These are phyloP conservation scores for Drosophila mercatorum DNA, from an alignment of 2,888 invertebrate species.

Conservation along the genomic window DNA sequence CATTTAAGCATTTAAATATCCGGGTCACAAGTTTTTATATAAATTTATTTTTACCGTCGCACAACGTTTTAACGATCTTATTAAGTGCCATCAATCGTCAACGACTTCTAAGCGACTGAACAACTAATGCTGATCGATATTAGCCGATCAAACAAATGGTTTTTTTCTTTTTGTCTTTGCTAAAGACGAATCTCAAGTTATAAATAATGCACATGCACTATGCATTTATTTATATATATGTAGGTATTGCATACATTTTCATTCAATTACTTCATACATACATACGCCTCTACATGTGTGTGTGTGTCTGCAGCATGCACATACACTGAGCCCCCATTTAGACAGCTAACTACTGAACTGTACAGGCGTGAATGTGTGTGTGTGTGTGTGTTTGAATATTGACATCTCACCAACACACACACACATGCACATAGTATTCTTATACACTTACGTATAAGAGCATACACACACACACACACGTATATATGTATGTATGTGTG, in stretches of 20 bases:
- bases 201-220: conserved; percentile 76
- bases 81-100: conserved; percentile 36
- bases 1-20: conserved; percentile 1
- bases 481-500: not conserved
- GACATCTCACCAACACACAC: not conserved
- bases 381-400: not conserved
- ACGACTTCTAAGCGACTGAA: conserved; percentile 70
- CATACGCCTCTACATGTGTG: not conserved
- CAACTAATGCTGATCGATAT: conserved; percentile 71
- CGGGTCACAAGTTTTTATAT: conserved; percentile 10
- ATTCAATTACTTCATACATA: conserved; percentile 32
- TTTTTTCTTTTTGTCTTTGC: conserved; percentile 37
- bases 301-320: not conserved
- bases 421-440: too few relatives aligned
- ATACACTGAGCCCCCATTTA: not conserved
- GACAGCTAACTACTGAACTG: conserved; percentile 11
- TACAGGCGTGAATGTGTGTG: not conserved
- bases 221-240: conserved; percentile 43
- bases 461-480: not conserved
- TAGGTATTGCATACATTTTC: conserved; percentile 23
- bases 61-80: conserved; percentile 31
- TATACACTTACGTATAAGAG: not conserved
- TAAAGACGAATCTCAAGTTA: conserved; percentile 57
- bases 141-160: conserved; percentile 75
- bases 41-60: conserved; percentile 31